A percentile compares a stretch with the other conserved stretches of the same genome.
phyloP scores from a whole-genome alignment of 2,113 vertebrate genomes.

The Castor canadensis region DNA sequence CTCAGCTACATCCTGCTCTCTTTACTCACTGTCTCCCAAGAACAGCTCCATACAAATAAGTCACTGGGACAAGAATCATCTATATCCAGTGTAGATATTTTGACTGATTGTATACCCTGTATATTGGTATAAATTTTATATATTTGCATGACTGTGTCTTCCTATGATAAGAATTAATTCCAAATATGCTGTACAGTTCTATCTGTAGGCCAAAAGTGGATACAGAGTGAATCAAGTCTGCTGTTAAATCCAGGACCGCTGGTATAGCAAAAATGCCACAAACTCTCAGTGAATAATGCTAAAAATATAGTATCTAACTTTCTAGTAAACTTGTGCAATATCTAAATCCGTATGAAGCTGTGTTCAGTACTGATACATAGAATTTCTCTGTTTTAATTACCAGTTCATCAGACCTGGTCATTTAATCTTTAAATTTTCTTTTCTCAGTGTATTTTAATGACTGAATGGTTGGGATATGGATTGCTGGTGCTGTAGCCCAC shows the following conservation, averaged over 20 bases:
- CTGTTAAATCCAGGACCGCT: background rate
- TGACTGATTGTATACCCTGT: background rate
- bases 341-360: rapidly evolving
- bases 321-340: background rate
- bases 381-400: background rate
- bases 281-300: background rate
- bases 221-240: background rate
- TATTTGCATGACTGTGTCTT: background rate
- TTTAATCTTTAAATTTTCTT: background rate
- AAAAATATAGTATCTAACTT: background rate
- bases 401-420: background rate
- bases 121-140: background rate
- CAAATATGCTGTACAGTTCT: background rate
- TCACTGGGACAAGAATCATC: background rate
- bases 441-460: background rate
- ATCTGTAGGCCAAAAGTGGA: background rate
- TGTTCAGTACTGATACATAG: background rate
- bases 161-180: background rate
- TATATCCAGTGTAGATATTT: background rate
- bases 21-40: background rate
- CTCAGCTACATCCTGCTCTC: background rate
- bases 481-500: background rate
- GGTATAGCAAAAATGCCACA: background rate
- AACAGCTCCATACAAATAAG: background rate
- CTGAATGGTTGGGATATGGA: background rate